Base-by-base conservation (phyloP, 2,113 vertebrate genomes). In the Indicator maculatus region DNA sequence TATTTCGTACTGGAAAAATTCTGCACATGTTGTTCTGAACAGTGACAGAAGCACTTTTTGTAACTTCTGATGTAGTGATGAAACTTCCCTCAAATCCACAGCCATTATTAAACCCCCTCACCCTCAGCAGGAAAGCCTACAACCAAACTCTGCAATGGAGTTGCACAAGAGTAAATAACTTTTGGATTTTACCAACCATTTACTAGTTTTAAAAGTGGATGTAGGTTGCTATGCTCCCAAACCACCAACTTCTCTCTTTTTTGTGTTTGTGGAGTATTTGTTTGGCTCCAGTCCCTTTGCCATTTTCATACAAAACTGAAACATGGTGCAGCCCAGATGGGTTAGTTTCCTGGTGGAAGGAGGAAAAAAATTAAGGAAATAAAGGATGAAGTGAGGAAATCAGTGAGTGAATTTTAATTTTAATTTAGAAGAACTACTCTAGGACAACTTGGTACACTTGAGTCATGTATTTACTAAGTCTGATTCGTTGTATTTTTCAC, bases 211-310 rank as follows among this genome's bases (percentile, higher is more conserved):
- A 17, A 45, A 79, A 74, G 38, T n/a, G 45, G 28, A 31, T 77
- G 64, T 23, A 74, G 78, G 66, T 67, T 92, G 84, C 82, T 83
- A 4, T 47, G 82, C 87, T 83, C 92, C 87, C 89, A 95, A 89
- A 89, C 58, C 61, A 55, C 85, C 67, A 28, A 71, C 16, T 64
- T 83, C 59, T 21, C 64, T 53, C 56, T 89, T 72, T 72, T 55
- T 55, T 71, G 56, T 74, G 17, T 21, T 52, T 45, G 15, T 71
- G 86, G 66, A 61, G 66, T 56, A 86, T 41, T 83, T 78, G 45
- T 89, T 82, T 60, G 74, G 81, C 87, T 83, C 73, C 77, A 39
- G 56, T 85, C 70, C 79, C 38, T n/a, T 31, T 69, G 28, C 83
- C 6, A 0, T 65, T 89, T 63, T 24, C 56, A 24, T n/a, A n/a